Base-by-base conservation (phyloP, 37 sponge, comb jelly and placozoan genomes). In the Beroe ovata region DNA sequence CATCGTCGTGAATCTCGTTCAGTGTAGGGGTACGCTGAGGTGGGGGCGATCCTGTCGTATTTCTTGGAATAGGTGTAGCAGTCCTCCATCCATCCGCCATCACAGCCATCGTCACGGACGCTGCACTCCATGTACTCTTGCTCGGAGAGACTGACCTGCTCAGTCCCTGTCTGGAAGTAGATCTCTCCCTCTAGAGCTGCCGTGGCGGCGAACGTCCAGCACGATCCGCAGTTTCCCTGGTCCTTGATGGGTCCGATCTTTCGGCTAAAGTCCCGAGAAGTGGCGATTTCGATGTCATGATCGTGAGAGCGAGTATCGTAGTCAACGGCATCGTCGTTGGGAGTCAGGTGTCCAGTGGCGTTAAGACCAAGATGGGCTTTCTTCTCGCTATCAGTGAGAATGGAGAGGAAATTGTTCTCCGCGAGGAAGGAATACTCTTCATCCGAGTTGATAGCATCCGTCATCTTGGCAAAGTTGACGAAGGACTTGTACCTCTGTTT, bases 11-110 rank as follows among this genome's bases (percentile, higher is more conserved):
- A 4, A 20, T 77, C 84, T 25, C 33, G 20, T 6, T 11, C 28
- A 23, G 26, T 40, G 84, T 77, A 77, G 0, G 84, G 84, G 33
- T 6, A 30, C 0, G 84, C 84, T n/a, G 29, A 28, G 28, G 84
- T 40, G 1, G 84, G 42, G 23, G 84, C 84, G 2, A 77, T 77
- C 84, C 84, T 77, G 54, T 23, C 84, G 3, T 23, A 8, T 54
- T 77, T 77, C 47, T 20, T 77, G 47, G 84, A 41, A 54, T 77
- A 77, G 54, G 47, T 77, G 54, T 39, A 77, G 84, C 84, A 77
- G 47, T 39, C 84, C 11, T 77, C 47, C 84, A 40, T 38, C 84
- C 47, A 40, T 1, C 47, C 84, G 2, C 84, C 84, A 1, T 77
- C 11, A 19, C 84, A 77, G 8, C 47, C 84, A 40, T 77, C 54